Conservation (phyloP, 2,113 vertebrate genomes). For the Arenaria interpres region DNA sequence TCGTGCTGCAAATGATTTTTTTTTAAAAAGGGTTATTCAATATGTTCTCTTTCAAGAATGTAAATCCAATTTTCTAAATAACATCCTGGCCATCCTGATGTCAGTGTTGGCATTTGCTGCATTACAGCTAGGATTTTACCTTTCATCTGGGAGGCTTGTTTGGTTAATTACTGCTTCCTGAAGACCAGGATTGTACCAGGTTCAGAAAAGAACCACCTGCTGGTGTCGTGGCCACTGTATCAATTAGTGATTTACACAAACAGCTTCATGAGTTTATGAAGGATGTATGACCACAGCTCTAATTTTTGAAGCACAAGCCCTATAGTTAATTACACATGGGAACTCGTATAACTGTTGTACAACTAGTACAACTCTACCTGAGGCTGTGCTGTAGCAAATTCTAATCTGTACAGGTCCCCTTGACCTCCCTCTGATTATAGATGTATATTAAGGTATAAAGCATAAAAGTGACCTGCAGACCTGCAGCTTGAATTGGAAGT, state of each 20-base stretch:
- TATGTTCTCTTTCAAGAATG: not conserved
- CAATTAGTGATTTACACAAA: not conserved
- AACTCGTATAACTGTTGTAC: not conserved
- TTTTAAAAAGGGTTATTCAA: not conserved
- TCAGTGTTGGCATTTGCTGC: not conserved
- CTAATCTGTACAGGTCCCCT: not conserved
- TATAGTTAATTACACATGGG: not conserved
- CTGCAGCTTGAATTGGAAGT: not conserved
- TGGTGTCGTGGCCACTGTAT: not conserved
- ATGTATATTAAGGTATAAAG: not conserved
- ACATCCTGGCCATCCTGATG: not conserved
- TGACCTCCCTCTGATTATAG: not conserved
- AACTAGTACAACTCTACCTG: not conserved
- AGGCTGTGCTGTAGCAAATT: not conserved
- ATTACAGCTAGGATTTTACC: not conserved
- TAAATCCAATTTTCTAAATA: not conserved
- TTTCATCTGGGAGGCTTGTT: not conserved
- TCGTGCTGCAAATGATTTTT: not conserved
- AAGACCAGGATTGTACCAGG: not conserved
- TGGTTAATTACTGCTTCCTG: not conserved
- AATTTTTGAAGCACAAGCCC: not conserved
- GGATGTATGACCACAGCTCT: not conserved
- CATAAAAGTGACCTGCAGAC: not conserved
- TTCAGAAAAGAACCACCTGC: not conserved
- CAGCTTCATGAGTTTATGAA: not conserved